Base-by-base conservation (phyloP, 2,888 invertebrate genomes). In the Octodonta nipae region DNA sequence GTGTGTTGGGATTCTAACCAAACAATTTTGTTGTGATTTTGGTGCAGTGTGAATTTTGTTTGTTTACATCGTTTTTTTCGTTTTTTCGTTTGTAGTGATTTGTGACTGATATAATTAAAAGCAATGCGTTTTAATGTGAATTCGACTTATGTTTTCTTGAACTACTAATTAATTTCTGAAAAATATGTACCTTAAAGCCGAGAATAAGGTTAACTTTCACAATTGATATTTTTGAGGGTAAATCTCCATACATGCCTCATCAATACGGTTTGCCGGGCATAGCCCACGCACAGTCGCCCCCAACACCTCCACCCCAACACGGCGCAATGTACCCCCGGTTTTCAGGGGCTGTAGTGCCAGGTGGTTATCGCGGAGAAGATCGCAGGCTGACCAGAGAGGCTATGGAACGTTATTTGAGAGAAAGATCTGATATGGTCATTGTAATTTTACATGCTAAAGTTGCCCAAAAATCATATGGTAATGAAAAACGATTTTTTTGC, bases 381-480 rank as follows among this genome's bases (percentile, higher is more conserved):
- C 81, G 86, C 53, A 69, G 82, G 37, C 70, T 87, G 44, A 86
- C 85, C 15, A 70, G 88, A 37, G 91, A 92, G 50, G 86, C 89
- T 22, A 98, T 98, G 98, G 87, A 89, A 60, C 78, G 88, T 35
- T 98, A 98, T 61, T 71, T 98, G 50, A 74, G 88, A 34, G 92
- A 93, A 57, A 74, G 91, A 48, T 85, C 86, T 49, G 92, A 92
- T 61, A 91, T 92, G 86, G 81, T 89, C 13, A 83, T 98, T 36
- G 91, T 95, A 31, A 95, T 98, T 50, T 70, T 96, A 34, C 98
- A 98, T 65, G 98, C 98, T 28, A 98, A 98, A 73, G 98, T 98
- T 29, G 98, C 98, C 16, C 98, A 99, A 64, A 99, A 99, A 59
- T 96, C 95, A 0, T 98, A 98, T 58, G 98, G 98, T 43, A 98